Base-by-base conservation (phyloP, 2,888 invertebrate species). In the Pandemis corylana region DNA sequence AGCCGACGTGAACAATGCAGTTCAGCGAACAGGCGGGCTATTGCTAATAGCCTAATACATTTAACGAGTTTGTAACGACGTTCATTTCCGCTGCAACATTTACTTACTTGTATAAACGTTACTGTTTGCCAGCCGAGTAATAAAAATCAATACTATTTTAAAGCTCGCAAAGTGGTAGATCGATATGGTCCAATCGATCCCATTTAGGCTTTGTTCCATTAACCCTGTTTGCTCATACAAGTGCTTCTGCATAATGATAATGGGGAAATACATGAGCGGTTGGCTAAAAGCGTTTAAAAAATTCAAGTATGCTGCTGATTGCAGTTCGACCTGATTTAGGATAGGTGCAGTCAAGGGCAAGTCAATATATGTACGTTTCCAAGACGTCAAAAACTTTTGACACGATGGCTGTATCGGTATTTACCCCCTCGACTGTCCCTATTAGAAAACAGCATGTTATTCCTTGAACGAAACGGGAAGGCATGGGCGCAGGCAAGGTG, bases 41-140 rank as follows among this genome's bases (percentile, higher is more conserved):
- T 53, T n/a, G n/a, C 51, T 53, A 10, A 53, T 53, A 53, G 15
- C 56, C n/a, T 15, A 63, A 77, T 78, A 79, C 74, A 72, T 83
- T 77, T 85, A 84, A 85, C 82, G 82, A 77, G 66, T 77, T 83
- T 83, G 83, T 83, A 84, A 84, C 83, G 82, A 84, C 77, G 65
- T 66, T 64, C 20, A 66, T 66, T 69, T 69, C 65, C 51, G 66
- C 49, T 69, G 65, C 20, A 42, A 63, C 63, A 64, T 49, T 72
- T 65, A 65, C 46, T 10, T 41, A 62, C n/a, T 51, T 15, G 63
- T 46, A 41, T 51, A 70, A 49, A 28, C 61, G 28, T n/a, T 65
- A 36, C 12, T 42, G 69, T 69, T 62, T 56, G 71, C 46, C 20
- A 20, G 59, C 59, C 20, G 61, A 62, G n/a, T 66, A 66, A 67